Conservation (phyloP, 1,140 invertebrate genomes). For the Melipona quadrifasciata region DNA sequence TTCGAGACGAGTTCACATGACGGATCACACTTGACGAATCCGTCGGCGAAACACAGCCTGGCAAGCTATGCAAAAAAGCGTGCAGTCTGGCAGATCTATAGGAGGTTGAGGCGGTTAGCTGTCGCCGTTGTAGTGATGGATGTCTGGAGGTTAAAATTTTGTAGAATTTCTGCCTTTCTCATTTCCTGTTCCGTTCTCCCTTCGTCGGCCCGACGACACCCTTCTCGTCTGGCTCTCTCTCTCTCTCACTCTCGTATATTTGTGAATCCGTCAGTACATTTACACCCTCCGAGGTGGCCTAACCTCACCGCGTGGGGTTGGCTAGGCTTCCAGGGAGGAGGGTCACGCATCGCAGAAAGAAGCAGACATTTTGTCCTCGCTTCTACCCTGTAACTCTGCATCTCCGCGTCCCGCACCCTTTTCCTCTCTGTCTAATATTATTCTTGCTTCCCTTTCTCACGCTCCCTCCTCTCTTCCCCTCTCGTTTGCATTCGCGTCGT, state of each 20-base stretch:
- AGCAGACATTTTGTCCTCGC: constrained; percentile 21
- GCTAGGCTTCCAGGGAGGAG: constrained; percentile 23
- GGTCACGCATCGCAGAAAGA: constrained; percentile 31
- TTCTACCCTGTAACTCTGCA: neutral
- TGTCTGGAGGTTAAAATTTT: constrained; percentile 69
- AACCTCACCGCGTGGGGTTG: constrained; percentile 39
- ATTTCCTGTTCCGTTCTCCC: constrained; percentile 24
- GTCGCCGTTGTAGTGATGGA: constrained; percentile 64
- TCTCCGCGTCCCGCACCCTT: neutral
- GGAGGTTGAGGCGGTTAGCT: constrained; percentile 40
- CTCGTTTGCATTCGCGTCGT: neutral
- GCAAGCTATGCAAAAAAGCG: constrained; percentile 42
- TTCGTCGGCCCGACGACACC: constrained; percentile 6
- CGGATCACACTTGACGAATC: constrained; percentile 13
- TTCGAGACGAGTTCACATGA: neutral
- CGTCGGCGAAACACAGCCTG: neutral
- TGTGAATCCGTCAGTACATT: constrained; percentile 59
- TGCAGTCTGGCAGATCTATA: constrained; percentile 37
- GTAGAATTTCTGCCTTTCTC: constrained; percentile 61
- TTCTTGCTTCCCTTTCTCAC: neutral
- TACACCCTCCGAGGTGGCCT: constrained; percentile 44
- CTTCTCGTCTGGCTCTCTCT: neutral
- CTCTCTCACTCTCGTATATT: constrained; percentile 32
- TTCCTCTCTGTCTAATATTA: neutral
- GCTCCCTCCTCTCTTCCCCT: neutral